Evolutionary conservation across 2,797 vertebrate species (phyloP), one percentile per base, ranked within the genome.

Genomic region (Hoplostethus mediterraneus): DNA sequence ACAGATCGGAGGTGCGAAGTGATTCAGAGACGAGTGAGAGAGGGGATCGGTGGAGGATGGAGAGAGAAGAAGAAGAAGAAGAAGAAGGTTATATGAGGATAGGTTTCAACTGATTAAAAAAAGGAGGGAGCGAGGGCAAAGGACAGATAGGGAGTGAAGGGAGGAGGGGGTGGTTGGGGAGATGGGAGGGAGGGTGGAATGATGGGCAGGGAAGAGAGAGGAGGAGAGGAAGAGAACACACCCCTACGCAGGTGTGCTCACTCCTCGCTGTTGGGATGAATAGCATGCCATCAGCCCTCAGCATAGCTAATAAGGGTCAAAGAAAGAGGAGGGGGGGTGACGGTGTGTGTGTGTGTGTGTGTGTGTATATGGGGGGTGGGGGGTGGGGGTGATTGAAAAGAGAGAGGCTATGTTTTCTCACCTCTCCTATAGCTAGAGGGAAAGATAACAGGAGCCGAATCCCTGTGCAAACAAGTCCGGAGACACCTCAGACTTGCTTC

Each of bases 1-100:
- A 95, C 90, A 94, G 82, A 87, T 75, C 66, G 0, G 77, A 94
- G 93, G 94, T 94, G 94, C 90, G 92, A 95, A 95, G 84, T 91
- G 93, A 95, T 21, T 91, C 90, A 89, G 83, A 92, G 89, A 91
- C 75, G 75, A 89, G 87, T 79, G 68, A 84, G 79, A 81, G 71
- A 79, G 75, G 59, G 74, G 67, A 79, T 54, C 38, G 65, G 65
- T 75, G 78, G 14, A 60, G 63, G 45, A 77, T 2, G 5, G 63
- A 62, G 21, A 63, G 68, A 64, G 25, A 79, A 66, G 36, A 36
- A 78, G 30, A 28, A 17, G 53, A 67, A 64, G 14, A 47, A 52
- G 33, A 1, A 21, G 1, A 21, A 21, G 21, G 21, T 10, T 44
- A 13, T 31, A 13, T 38, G 5, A 40, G 33, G 25, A 13, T 44